phyloP scores from a whole-genome alignment of 2,113 vertebrate species.

The Notarius quadriscutis region DNA sequence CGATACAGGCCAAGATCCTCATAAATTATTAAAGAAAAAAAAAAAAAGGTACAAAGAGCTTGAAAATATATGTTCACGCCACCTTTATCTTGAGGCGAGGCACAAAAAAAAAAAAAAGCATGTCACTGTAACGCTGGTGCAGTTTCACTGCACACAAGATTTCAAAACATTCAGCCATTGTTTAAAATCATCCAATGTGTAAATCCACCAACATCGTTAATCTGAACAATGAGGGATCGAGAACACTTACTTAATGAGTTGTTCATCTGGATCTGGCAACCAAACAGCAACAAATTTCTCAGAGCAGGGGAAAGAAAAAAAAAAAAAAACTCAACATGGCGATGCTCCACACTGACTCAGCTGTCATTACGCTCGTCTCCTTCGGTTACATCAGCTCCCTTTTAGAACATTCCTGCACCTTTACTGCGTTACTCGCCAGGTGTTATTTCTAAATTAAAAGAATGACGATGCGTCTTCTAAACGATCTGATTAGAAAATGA shows the following conservation, averaged over 20 bases:
- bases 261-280: background rate
- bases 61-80: background rate
- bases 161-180: background rate
- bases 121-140: conserved; percentile 14
- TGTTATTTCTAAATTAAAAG: no score
- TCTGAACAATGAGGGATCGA: no score
- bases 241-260: background rate
- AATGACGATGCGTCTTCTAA: no score
- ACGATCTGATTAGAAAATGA: no score
- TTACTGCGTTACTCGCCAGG: background rate
- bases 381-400: conserved; percentile 20
- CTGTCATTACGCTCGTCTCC: conserved; percentile 27
- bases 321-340: background rate
- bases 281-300: conserved; percentile 13
- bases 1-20: conserved; percentile 4
- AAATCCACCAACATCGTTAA: background rate
- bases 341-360: conserved; percentile 7
- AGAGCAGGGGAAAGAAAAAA: background rate
- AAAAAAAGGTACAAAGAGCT: background rate
- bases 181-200: background rate
- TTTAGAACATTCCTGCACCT: conserved; percentile 27
- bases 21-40: background rate
- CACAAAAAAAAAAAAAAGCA: background rate
- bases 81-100: conserved; percentile 35
- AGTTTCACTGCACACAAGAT: background rate